Evolutionary conservation across 2,888 invertebrate species (phyloP).

Genomic region (Heteromyza rotundicornis): DNA sequence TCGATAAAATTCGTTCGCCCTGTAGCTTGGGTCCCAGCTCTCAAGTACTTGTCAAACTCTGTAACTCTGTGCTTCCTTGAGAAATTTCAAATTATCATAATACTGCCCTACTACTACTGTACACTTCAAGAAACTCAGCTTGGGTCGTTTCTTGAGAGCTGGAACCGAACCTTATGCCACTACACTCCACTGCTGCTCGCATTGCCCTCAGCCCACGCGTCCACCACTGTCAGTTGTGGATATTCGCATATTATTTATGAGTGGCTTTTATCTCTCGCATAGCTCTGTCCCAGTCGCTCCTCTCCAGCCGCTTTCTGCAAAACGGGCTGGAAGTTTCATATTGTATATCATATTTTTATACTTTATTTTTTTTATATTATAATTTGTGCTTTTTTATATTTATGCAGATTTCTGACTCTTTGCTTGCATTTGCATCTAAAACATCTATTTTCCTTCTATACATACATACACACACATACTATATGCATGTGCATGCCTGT

Average conservation of each 20-base stretch:
- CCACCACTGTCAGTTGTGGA: slow-evolving; percentile 31
- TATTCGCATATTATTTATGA: slow-evolving; percentile 32
- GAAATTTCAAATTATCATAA: no score
- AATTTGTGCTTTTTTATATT: neutral
- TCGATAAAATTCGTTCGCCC: neutral
- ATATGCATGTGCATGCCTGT: neutral
- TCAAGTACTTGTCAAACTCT: no score
- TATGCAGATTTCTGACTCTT: neutral
- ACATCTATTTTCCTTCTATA: neutral
- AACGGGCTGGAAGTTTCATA: neutral
- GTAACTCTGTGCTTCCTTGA: no score
- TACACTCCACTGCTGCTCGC: neutral
- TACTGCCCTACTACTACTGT: no score
- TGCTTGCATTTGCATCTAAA: neutral
- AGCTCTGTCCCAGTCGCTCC: neutral
- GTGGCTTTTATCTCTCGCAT: slow-evolving; percentile 20
- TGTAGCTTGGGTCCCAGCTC: neutral
- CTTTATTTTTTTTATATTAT: neutral
- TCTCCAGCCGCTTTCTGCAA: neutral
- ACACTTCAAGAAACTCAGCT: no score
- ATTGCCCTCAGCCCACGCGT: neutral
- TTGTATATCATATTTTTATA: neutral
- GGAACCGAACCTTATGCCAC: neutral
- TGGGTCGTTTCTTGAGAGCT: no score
- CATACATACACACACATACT: no score